These are phyloP conservation scores for Charina bottae DNA, from an alignment of 2,113 vertebrate genomes.

Conservation along the genomic window DNA sequence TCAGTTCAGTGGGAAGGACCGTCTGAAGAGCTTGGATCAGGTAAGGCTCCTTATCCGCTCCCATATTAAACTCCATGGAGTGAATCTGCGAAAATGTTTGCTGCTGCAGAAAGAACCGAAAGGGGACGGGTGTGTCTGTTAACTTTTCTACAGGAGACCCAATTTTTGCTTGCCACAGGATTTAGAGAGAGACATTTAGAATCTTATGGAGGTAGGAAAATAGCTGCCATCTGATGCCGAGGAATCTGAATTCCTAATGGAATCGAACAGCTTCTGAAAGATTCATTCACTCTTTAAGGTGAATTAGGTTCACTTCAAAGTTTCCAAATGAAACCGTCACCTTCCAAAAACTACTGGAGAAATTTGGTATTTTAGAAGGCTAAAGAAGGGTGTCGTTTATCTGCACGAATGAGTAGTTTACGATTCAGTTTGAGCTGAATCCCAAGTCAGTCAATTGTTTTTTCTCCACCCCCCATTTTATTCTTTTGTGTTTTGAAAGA, in stretches of 20 bases:
- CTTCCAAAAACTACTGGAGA: background rate
- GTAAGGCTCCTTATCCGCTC: no score
- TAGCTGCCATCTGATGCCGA: background rate
- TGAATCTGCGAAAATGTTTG: background rate
- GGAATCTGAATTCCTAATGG: background rate
- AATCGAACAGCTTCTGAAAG: background rate
- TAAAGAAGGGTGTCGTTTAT: background rate
- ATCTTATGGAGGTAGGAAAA: background rate
- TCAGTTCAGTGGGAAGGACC: no score
- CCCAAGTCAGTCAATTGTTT: no score
- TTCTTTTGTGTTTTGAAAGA: background rate
- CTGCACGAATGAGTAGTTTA: background rate
- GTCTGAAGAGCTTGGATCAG: rapidly evolving
- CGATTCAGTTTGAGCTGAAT: background rate
- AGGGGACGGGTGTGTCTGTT: background rate
- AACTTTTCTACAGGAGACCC: background rate
- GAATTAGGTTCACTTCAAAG: background rate
- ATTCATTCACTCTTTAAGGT: background rate
- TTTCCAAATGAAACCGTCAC: background rate
- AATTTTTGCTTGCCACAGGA: background rate
- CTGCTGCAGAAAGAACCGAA: background rate
- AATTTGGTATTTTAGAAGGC: background rate
- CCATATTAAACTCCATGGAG: background rate
- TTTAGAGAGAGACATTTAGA: background rate
- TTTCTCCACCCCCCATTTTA: no score